Conservation (phyloP, 2,113 vertebrate species). For the Euleptes europaea region DNA sequence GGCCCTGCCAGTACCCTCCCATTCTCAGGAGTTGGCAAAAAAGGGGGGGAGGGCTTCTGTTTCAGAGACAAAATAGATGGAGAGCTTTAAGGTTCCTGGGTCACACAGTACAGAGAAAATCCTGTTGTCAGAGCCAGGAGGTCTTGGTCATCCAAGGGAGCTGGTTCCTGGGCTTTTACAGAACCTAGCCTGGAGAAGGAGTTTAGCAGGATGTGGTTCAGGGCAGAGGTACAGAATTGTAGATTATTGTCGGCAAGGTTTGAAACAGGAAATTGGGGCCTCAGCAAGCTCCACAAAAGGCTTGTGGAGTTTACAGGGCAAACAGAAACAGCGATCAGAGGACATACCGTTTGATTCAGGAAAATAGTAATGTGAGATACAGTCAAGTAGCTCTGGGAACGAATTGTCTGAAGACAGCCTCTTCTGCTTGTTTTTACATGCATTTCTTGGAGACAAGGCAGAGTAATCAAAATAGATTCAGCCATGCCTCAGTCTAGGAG, state of each 20-base stretch:
- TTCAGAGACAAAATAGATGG: conserved; percentile 8
- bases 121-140: neutral
- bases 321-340: too few relatives aligned
- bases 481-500: too few relatives aligned
- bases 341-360: too few relatives aligned
- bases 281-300: neutral
- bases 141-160: neutral
- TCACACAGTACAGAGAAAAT: neutral
- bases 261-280: neutral
- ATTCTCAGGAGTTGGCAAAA: conserved; percentile 6
- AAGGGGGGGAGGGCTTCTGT: neutral
- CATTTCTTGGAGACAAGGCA: too few relatives aligned
- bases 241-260: neutral
- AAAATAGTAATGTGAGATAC: too few relatives aligned
- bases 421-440: too few relatives aligned
- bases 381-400: too few relatives aligned
- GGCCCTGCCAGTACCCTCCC: conserved; percentile 12
- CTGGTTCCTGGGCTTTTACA: neutral
- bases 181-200: neutral
- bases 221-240: neutral
- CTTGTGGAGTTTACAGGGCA: neutral
- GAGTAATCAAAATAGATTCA: too few relatives aligned
- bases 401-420: too few relatives aligned
- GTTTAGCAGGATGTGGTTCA: conserved; percentile 10
- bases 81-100: neutral